Base-by-base conservation (phyloP, 1,140 invertebrate species). In the Drosophila auraria region DNA sequence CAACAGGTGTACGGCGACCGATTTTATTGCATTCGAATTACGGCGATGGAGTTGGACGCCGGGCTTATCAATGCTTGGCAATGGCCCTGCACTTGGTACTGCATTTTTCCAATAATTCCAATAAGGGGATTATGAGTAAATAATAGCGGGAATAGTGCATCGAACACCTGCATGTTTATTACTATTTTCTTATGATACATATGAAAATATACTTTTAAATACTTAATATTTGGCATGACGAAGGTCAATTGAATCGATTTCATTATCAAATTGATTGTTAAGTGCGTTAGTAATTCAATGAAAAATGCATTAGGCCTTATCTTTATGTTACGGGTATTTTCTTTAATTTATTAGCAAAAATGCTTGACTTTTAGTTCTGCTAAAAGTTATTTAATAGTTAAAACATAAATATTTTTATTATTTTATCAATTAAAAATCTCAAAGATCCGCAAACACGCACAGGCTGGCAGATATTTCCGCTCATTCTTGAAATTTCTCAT, bases 1-100 rank as follows among this genome's bases (percentile, higher is more conserved):
- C 36, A 77, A 60, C 74, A 77, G 74, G 74, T 77, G 74, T 77
- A 42, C 38, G n/a, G 12, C 36, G 23, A 60, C 40, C 17, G 2
- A 33, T 51, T 77, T 77, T 77, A 77, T 77, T 68, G 73, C 72
- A 77, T 27, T 77, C 36, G 17, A 56, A 54, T 17, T 42, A 14
- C 12, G 30, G 25, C 27, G 12, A 11, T 51, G 45, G 30, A 73
- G 56, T 73, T 68, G 61, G 61, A 23, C 47, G 25, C 47, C 47
- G 9, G 0, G 17, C 20, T 73, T 77, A 77, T 77, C 74, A 56
- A 14, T 47, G 54, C 23, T 30, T 45, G 17, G 12, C 33, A 5
- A 64, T 80, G 72, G 66, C 66, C 72, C 61, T 80, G 77, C 60
- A 65, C 65, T 69, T 83, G 82, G 73, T 38, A 66, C 27, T 83